Conservation (phyloP, 2,113 vertebrate genomes). For the Hymenochirus boettgeri region DNA sequence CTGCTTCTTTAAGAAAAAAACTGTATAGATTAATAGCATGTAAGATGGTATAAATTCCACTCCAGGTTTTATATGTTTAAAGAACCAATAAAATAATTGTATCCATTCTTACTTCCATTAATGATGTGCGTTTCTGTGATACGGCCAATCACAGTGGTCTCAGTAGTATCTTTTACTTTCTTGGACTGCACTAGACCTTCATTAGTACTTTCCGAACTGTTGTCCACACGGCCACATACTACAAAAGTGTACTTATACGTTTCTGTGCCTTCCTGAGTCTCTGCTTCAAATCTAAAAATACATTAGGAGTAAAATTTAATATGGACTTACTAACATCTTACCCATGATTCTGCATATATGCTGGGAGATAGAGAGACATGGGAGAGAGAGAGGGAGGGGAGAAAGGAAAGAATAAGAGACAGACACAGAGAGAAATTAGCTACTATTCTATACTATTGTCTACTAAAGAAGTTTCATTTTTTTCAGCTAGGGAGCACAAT, state of each 20-base stretch:
- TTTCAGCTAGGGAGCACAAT: too few species aligned
- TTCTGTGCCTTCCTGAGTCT: slow-evolving; percentile 41
- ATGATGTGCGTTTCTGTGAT: slow-evolving; percentile 72
- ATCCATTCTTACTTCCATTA: slow-evolving; percentile 76
- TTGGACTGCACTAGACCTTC: slow-evolving; percentile 75
- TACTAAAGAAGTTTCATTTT: background rate
- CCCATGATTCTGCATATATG: background rate
- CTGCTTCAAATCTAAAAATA: slow-evolving; percentile 60
- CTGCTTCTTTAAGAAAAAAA: background rate
- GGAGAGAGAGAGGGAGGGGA: slow-evolving; percentile 12
- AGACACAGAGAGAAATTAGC: background rate
- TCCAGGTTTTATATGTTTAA: background rate
- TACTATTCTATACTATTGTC: background rate
- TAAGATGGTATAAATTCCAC: too few species aligned
- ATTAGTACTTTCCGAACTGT: slow-evolving; percentile 38
- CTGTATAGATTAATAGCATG: too few species aligned
- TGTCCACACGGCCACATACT: slow-evolving; percentile 75
- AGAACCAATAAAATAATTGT: background rate
- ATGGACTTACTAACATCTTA: background rate
- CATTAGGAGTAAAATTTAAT: background rate
- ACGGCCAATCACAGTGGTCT: slow-evolving; percentile 62
- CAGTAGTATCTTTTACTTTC: background rate
- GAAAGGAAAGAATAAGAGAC: slow-evolving; percentile 7
- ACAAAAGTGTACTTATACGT: slow-evolving; percentile 76
- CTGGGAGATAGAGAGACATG: background rate